Evolutionary conservation across 2,888 invertebrate species (phyloP).

Genomic region (Meteorus colon): DNA sequence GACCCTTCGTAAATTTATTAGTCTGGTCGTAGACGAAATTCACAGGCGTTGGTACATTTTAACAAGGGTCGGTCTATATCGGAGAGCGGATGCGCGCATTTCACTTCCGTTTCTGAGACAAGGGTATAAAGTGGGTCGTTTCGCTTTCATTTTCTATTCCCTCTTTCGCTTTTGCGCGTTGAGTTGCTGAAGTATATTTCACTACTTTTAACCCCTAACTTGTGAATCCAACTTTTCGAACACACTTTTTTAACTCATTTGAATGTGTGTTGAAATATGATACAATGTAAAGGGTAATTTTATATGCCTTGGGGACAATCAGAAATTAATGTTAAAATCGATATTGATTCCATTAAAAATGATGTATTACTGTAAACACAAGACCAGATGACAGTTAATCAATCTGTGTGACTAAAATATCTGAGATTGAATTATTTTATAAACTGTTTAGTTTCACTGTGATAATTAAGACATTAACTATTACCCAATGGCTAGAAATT

Average conservation of each 20-base stretch:
- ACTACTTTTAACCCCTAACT: not conserved
- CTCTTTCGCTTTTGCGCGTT: not conserved
- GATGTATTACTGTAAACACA: no score
- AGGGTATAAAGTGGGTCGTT: conserved; percentile 29
- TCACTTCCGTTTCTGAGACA: conserved; percentile 54
- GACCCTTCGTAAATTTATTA: conserved; percentile 22
- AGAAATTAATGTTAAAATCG: not conserved
- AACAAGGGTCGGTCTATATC: conserved; percentile 61
- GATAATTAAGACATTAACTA: no score
- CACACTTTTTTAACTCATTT: not conserved
- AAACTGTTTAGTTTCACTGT: no score
- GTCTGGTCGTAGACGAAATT: conserved; percentile 22
- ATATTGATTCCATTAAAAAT: not conserved
- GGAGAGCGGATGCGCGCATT: conserved; percentile 59
- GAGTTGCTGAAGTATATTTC: not conserved
- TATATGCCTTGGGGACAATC: not conserved
- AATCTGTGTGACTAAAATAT: no score
- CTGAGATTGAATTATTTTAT: no score
- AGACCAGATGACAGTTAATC: no score
- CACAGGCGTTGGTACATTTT: conserved; percentile 56
- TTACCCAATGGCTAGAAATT: no score
- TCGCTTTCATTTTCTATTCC: conserved; percentile 26
- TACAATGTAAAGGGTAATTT: not conserved
- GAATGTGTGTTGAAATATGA: not conserved
- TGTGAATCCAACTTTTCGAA: not conserved